A percentile compares a stretch with the other conserved stretches of the same genome.
These are phyloP conservation scores for Spilarctia lutea DNA, from an alignment of 2,888 invertebrate genomes.

Conservation along the genomic window DNA sequence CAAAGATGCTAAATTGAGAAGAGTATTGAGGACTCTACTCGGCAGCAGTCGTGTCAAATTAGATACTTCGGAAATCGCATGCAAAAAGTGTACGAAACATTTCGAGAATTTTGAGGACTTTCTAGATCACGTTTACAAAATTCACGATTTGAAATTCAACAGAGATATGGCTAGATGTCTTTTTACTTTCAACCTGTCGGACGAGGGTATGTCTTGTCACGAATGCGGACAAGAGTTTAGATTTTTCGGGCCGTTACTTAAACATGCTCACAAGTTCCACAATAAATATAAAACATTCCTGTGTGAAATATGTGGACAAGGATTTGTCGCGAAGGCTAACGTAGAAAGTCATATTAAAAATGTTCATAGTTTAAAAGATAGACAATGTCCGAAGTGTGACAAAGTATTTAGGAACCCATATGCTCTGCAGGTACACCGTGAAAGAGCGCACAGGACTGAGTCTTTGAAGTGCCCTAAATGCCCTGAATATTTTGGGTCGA, in stretches of 20 bases:
- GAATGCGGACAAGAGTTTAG: slow-evolving; percentile 64
- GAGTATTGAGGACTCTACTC: slow-evolving; percentile 50
- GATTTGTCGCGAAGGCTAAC: slow-evolving; percentile 65
- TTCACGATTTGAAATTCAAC: slow-evolving; percentile 58
- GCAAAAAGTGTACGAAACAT: slow-evolving; percentile 56
- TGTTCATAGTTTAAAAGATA: slow-evolving; percentile 55
- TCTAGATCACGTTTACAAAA: slow-evolving; percentile 49
- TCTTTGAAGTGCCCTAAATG: slow-evolving; percentile 70
- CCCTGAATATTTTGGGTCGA: slow-evolving; percentile 63
- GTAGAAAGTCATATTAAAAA: slow-evolving; percentile 66
- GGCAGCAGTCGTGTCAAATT: slow-evolving; percentile 59
- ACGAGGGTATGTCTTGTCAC: slow-evolving; percentile 61
- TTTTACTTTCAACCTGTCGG: slow-evolving; percentile 61
- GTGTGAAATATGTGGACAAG: slow-evolving; percentile 74
- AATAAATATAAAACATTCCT: slow-evolving; percentile 59
- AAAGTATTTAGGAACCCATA: slow-evolving; percentile 55
- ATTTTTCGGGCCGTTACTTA: slow-evolving; percentile 65
- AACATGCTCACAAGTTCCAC: slow-evolving; percentile 65
- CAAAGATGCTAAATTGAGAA: slow-evolving; percentile 53
- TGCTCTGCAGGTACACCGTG: slow-evolving; percentile 53
- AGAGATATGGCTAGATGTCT: slow-evolving; percentile 50
- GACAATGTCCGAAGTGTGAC: slow-evolving; percentile 56
- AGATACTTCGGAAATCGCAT: slow-evolving; percentile 59
- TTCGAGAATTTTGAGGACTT: slow-evolving; percentile 56
- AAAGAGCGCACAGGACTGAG: slow-evolving; percentile 40